Base-by-base conservation (phyloP, 2,888 invertebrate species). In the Allophyes oxyacanthae region DNA sequence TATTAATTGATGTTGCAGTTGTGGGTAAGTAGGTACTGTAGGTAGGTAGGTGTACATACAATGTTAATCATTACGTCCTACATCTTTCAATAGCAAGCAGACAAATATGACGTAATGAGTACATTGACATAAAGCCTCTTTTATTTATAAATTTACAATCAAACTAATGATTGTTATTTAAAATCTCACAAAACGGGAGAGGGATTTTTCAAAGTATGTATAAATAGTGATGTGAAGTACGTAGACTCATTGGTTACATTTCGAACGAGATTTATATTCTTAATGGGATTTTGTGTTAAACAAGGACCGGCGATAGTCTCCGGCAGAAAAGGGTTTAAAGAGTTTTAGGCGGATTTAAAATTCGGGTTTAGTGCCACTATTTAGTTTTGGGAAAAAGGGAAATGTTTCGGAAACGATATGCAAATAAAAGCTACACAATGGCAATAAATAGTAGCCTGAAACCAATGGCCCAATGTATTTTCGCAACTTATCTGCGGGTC, bases 401-500 rank as follows among this genome's bases (percentile, higher is more conserved):
- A 51, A 52, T 30, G 4, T 11, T 28, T 28, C 6, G 1, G 6
- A 28, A 1, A 8, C 8, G 9, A 43, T 25, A 48, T 37, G 32
- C 11, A 28, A 60, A 44, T 51, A 9, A 32, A 52, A 11, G 10
- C n/a, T 36, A 37, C 25, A 30, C 25, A 14, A 46, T 37, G 5
- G 41, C 36, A 52, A 45, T 52, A 37, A 44, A 36, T 48, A 32
- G 10, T 44, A 8, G n/a, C 7, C 14, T 33, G 9, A 26, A 38
- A 43, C 25, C 50, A 9, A 49, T 20, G 28, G 9, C 32, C 15
- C 11, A 34, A 33, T 58, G 28, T 58, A 15, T 57, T 51, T 43
- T 34, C 26, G 13, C 14, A 48, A 57, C 20, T 25, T 50, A 20
- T 20, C 9, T 34, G 37, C 8, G 7, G 37, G 11, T 15, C 6